Base-by-base conservation (phyloP, 2,888 invertebrate species). In the Ecliptopera silaceata region DNA sequence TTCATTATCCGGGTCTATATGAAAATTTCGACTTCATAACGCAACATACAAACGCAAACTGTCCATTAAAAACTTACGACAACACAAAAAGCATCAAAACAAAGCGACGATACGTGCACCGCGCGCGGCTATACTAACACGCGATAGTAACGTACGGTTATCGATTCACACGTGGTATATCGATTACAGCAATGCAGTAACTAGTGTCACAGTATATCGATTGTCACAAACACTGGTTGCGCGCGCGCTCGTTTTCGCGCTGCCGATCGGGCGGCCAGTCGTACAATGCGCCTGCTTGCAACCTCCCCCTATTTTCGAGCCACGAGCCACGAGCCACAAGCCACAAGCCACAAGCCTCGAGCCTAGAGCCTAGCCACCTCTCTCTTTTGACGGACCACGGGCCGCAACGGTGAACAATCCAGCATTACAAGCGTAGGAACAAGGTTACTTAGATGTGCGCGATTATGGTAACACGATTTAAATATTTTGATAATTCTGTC, bases 231-330 rank as follows among this genome's bases (percentile, higher is more conserved):
- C n/a, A 32, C 18, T 52, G 47, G 47, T 29, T 52, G 71, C 84
- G 84, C 82, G 83, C 79, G 84, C 87, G 84, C 80, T 71, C 75
- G 75, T 70, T 71, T 66, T 74, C 77, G 85, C 83, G 84, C 90
- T 86, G 87, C 88, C 88, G 86, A 68, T 79, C 77, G 82, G 86
- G 78, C 75, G 75, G 86, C 88, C 79, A 85, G 79, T 75, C 83
- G 80, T 75, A 88, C 88, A 90, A 86, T 91, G 90, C 84, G 86
- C 76, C 77, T 77, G 86, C 75, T 77, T 77, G 77, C 84, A 81
- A 77, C 86, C 84, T 83, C 82, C 86, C 82, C 84, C 86, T 74
- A 78, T 79, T 77, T 77, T 74, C 77, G 76, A 77, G 43, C n/a
- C 43, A 34, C 31, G 71, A 74, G n/a, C n/a, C n/a, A n/a, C n/a